Conservation (phyloP, 1,140 invertebrate genomes). For the Pseudomyrmex dendroicus region DNA sequence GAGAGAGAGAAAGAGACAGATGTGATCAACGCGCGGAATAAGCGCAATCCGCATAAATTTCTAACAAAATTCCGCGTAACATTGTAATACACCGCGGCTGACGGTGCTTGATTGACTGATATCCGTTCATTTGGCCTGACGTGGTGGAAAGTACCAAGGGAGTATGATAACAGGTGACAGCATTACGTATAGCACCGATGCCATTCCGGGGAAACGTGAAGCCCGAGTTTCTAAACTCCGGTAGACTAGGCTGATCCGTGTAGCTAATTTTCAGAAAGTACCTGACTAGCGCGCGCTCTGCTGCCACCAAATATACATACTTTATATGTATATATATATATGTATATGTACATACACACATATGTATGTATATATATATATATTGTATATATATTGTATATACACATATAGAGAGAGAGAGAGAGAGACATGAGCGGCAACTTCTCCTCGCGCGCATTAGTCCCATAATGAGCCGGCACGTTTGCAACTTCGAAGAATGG, state of each 20-base stretch:
- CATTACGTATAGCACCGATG: slow-evolving; percentile 55
- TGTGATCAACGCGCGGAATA: neutral
- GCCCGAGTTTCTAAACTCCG: slow-evolving; percentile 68
- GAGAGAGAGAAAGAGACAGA: too few species aligned
- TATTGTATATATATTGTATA: neutral
- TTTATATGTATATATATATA: too few species aligned
- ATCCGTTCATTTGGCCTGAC: slow-evolving; percentile 43
- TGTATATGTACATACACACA: too few species aligned
- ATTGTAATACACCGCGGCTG: slow-evolving; percentile 15
- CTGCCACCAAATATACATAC: too few species aligned
- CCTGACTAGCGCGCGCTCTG: neutral
- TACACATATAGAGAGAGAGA: slow-evolving; percentile 9
- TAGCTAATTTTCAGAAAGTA: slow-evolving; percentile 68
- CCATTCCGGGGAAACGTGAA: slow-evolving; percentile 52
- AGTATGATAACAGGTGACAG: slow-evolving; percentile 68
- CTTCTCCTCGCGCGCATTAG: slow-evolving; percentile 51
- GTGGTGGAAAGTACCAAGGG: slow-evolving; percentile 33
- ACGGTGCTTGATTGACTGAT: slow-evolving; percentile 51
- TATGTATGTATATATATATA: too few species aligned
- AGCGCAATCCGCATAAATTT: slow-evolving; percentile 11
- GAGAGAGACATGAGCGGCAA: slow-evolving; percentile 57
- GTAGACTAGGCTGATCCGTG: slow-evolving; percentile 54
- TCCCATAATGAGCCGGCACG: slow-evolving; percentile 62
- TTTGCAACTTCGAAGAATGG: slow-evolving; percentile 61
- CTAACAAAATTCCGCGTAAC: slow-evolving; percentile 24